Evolutionary conservation across 2,113 vertebrate species (phyloP).

Genomic region (Turnix velox): DNA sequence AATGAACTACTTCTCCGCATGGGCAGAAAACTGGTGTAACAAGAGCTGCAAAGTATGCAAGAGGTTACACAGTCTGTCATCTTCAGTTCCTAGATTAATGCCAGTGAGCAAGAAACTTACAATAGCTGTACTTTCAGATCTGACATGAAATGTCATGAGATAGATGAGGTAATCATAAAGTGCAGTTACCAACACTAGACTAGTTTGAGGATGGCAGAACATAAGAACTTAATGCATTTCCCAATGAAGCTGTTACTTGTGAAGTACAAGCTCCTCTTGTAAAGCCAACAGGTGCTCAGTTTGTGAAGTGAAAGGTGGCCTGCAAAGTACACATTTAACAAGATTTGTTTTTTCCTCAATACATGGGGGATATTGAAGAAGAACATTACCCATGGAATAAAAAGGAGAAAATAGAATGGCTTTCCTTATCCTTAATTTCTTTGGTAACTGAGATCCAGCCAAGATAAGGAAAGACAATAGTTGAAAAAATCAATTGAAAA

Average conservation of each 20-base stretch:
- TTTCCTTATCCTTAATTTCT: not conserved
- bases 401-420: not conserved
- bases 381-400: not conserved
- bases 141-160: constrained; percentile 53
- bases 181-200: not conserved
- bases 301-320: not conserved
- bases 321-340: not conserved
- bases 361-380: not conserved
- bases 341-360: not conserved
- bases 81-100: constrained; percentile 37
- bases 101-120: not conserved
- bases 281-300: not conserved
- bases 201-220: not conserved
- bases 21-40: not conserved
- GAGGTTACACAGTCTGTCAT: constrained; percentile 31
- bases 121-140: constrained; percentile 32
- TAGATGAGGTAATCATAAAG: constrained; percentile 51
- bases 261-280: not conserved
- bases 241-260: not conserved
- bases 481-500: not conserved
- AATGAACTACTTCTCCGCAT: not conserved
- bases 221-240: constrained; percentile 12
- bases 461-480: not conserved
- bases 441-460: not conserved
- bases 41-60: not conserved